phyloP scores from a whole-genome alignment of 2,888 invertebrate genomes.

The Halictus ligatus region DNA sequence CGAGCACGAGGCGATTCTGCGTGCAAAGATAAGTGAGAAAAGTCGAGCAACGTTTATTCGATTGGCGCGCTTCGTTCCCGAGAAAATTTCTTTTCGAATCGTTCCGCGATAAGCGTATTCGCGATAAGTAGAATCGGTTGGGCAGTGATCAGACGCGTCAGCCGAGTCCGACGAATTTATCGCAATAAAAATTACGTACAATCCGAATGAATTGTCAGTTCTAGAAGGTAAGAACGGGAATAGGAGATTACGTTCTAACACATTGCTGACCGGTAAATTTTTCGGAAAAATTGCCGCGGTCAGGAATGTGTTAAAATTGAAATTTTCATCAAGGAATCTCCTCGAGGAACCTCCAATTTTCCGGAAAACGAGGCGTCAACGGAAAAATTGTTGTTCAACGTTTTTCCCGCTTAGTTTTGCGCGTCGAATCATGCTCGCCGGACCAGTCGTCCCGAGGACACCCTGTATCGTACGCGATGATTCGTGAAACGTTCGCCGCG shows the following conservation, averaged over 20 bases:
- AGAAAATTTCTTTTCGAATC: not conserved
- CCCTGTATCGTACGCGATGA: not conserved
- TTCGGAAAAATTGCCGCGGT: no score
- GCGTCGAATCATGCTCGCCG: not conserved
- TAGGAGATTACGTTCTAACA: no score
- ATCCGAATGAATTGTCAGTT: not conserved
- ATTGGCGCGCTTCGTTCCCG: not conserved
- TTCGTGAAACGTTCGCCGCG: no score
- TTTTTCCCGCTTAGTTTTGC: not conserved
- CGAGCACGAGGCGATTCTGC: not conserved
- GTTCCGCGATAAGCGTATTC: not conserved
- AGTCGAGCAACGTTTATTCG: not conserved
- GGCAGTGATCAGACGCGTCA: not conserved
- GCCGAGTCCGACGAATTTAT: not conserved
- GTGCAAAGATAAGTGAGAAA: not conserved
- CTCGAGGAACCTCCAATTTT: no score
- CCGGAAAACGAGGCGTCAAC: not conserved
- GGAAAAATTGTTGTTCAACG: not conserved
- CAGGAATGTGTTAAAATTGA: no score
- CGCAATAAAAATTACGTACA: not conserved
- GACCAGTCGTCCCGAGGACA: no score
- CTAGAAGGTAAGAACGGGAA: no score
- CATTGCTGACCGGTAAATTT: no score
- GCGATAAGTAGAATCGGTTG: not conserved
- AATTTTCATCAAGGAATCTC: not conserved